phyloP scores from a whole-genome alignment of 2,888 invertebrate genomes.

The Drosophila tripunctata region DNA sequence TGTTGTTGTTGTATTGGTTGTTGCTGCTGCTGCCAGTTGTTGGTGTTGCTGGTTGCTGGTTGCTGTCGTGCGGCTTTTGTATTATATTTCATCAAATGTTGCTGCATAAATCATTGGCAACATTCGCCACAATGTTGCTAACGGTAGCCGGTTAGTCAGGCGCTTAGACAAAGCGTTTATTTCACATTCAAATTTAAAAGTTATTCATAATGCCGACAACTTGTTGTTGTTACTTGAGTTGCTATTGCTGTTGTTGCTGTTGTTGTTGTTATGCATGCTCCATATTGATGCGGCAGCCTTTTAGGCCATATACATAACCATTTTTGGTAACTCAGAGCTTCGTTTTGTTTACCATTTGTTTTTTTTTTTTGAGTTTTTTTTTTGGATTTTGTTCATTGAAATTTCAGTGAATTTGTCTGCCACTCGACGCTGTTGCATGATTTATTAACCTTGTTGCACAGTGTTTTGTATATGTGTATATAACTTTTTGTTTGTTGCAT shows the following conservation, averaged over 20 bases:
- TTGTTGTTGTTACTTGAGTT: slow-evolving; percentile 37
- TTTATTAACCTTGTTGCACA: slow-evolving; percentile 73
- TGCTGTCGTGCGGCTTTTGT: slow-evolving; percentile 64
- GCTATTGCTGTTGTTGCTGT: slow-evolving; percentile 18
- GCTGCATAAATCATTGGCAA: slow-evolving; percentile 73
- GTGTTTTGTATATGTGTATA: slow-evolving; percentile 48
- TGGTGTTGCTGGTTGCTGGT: slow-evolving; percentile 30
- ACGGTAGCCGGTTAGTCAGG: slow-evolving; percentile 62
- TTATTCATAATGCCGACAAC: slow-evolving; percentile 76
- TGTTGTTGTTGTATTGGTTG: slow-evolving; percentile 32
- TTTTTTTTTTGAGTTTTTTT: slow-evolving; percentile 64
- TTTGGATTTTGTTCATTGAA: slow-evolving; percentile 66
- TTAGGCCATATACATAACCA: slow-evolving; percentile 49
- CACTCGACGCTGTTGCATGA: slow-evolving; percentile 67
- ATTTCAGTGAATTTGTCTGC: slow-evolving; percentile 75
- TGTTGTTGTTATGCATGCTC: slow-evolving; percentile 58
- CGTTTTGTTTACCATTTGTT: not conserved
- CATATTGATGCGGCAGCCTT: slow-evolving; percentile 67
- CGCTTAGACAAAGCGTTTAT: slow-evolving; percentile 76
- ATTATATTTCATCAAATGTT: slow-evolving; percentile 79
- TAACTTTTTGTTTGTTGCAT: slow-evolving; percentile 13
- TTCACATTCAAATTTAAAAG: slow-evolving; percentile 78
- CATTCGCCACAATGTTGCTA: slow-evolving; percentile 64
- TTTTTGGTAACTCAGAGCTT: slow-evolving; percentile 38
- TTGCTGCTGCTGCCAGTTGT: slow-evolving; percentile 35